Evolutionary conservation across 2,113 vertebrate species (phyloP).

Genomic region (Ascaphus truei): DNA sequence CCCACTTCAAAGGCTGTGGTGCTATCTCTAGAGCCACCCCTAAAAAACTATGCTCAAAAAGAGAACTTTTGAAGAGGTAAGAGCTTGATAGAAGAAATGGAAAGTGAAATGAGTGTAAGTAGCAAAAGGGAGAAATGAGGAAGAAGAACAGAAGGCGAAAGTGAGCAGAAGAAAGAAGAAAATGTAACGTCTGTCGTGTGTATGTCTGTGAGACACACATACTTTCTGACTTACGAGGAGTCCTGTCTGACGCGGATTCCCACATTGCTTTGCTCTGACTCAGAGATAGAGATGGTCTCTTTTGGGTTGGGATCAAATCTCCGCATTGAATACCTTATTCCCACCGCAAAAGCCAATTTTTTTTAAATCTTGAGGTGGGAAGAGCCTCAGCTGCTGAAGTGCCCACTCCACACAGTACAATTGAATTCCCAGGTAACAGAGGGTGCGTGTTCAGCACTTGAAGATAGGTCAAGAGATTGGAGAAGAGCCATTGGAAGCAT

Average conservation of each 20-base stretch:
- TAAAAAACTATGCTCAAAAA: no score
- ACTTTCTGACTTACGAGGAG: background rate
- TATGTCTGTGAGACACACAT: background rate
- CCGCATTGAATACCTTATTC: background rate
- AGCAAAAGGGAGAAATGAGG: no score
- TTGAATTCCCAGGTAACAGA: background rate
- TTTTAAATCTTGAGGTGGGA: background rate
- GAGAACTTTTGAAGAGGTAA: no score
- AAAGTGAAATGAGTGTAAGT: no score
- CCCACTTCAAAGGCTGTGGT: no score
- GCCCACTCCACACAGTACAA: background rate
- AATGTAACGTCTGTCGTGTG: background rate
- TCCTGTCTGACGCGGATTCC: background rate
- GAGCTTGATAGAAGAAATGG: no score
- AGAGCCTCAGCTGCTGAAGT: constrained; percentile 22
- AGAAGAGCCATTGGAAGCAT: background rate
- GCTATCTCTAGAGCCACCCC: no score
- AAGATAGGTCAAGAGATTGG: background rate
- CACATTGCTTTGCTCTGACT: background rate
- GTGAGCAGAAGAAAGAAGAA: no score
- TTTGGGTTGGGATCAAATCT: background rate
- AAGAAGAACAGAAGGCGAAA: no score
- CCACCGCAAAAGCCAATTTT: background rate
- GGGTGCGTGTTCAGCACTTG: background rate
- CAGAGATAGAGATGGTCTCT: background rate